Conservation (phyloP, 2,888 invertebrate genomes). For the Phasia obesa region DNA sequence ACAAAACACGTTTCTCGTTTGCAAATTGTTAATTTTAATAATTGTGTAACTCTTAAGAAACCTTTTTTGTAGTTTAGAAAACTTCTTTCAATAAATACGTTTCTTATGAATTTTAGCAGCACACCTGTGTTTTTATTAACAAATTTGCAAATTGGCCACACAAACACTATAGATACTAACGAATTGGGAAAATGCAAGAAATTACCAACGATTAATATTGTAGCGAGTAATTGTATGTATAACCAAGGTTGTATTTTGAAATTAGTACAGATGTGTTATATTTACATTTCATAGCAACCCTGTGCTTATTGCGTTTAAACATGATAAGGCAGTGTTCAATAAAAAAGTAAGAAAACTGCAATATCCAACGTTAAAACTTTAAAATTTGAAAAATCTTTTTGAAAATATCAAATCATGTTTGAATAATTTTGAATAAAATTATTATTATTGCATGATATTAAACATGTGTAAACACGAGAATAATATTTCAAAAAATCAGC, state of each 20-base stretch:
- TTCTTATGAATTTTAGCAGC: conserved; percentile 11
- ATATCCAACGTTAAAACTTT: not conserved
- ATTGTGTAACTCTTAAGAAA: not conserved
- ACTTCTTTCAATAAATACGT: not conserved
- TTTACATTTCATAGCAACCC: not conserved
- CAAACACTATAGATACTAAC: conserved; percentile 42
- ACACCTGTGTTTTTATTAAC: conserved; percentile 40
- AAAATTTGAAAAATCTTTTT: too few species aligned
- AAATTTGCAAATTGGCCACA: conserved; percentile 52
- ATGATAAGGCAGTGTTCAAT: conserved; percentile 4
- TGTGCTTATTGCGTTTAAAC: not conserved
- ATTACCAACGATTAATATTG: conserved; percentile 36
- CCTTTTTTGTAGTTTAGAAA: conserved; percentile 9
- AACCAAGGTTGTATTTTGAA: conserved; percentile 40
- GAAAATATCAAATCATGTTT: not conserved
- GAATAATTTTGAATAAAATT: not conserved
- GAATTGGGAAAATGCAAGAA: conserved; percentile 42
- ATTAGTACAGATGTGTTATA: not conserved
- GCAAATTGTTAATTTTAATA: not conserved
- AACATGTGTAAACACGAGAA: too few species aligned
- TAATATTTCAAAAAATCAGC: too few species aligned
- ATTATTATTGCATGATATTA: too few species aligned
- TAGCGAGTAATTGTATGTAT: conserved; percentile 38
- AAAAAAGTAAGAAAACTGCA: not conserved
- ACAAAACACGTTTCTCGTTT: conserved; percentile 54